phyloP scores from a whole-genome alignment of 2,113 vertebrate genomes.

The Lichenostomus cassidix region DNA sequence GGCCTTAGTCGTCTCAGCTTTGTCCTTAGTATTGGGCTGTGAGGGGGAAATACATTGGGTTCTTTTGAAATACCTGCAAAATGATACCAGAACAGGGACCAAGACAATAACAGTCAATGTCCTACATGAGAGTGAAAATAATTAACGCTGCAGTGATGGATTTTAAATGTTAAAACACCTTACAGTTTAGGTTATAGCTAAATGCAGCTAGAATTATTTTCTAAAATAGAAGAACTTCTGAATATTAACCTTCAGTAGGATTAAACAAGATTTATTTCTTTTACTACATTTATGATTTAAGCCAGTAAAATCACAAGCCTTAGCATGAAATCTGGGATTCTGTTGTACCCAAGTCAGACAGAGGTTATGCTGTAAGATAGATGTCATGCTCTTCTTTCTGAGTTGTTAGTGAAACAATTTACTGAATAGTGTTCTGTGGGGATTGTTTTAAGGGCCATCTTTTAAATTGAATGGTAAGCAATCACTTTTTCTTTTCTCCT shows the following conservation, averaged over 20 bases:
- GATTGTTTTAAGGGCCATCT: neutral
- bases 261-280: neutral
- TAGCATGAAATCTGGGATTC: neutral
- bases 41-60: fast-evolving
- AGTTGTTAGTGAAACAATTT: neutral
- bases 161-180: neutral
- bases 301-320: neutral
- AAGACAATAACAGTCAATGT: neutral
- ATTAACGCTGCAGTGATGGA: neutral
- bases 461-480: neutral
- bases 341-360: neutral
- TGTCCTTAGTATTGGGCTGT: neutral
- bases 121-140: neutral
- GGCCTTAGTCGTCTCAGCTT: neutral
- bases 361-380: neutral
- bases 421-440: neutral
- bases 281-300: neutral
- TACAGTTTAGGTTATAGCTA: neutral
- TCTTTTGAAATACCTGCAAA: neutral
- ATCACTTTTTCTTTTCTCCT: neutral
- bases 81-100: neutral
- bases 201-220: neutral
- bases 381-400: neutral
- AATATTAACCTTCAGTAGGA: neutral
- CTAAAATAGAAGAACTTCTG: neutral